Evolutionary conservation across 2,113 vertebrate species (phyloP).

Genomic region (Cryptotis parvus): DNA sequence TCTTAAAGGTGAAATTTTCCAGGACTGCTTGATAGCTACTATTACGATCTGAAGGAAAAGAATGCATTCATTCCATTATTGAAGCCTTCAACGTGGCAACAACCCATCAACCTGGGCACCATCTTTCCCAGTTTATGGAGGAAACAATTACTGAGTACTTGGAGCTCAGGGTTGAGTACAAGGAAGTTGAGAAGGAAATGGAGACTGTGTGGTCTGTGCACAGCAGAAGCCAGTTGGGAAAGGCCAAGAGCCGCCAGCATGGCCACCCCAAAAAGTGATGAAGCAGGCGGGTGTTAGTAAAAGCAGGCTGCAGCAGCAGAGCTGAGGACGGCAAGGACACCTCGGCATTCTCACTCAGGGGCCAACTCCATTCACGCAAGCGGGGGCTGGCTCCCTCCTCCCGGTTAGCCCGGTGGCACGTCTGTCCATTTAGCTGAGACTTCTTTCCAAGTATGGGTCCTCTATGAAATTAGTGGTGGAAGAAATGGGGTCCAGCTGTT

Average conservation of each 20-base stretch:
- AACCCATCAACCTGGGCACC: neutral
- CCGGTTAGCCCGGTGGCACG: slow-evolving; percentile 64
- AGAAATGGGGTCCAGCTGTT: slow-evolving; percentile 1
- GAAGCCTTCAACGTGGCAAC: neutral
- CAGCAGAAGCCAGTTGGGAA: neutral
- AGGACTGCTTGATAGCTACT: neutral
- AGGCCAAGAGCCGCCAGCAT: neutral
- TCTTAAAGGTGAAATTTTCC: neutral
- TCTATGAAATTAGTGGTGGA: slow-evolving; percentile 70
- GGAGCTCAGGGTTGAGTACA: neutral
- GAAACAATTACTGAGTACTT: neutral
- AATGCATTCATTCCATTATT: slow-evolving; percentile 15
- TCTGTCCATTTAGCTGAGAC: slow-evolving; percentile 25
- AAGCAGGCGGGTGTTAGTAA: slow-evolving; percentile 16
- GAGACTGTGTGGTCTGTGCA: neutral
- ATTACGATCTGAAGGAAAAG: neutral
- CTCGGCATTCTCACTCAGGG: slow-evolving; percentile 38
- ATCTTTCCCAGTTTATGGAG: slow-evolving; percentile 5
- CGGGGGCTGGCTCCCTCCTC: neutral
- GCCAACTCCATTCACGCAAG: neutral
- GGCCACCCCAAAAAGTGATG: neutral
- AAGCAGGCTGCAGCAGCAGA: neutral
- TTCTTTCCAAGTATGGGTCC: slow-evolving; percentile 72
- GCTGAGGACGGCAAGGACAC: neutral
- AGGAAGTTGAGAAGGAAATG: neutral